Percentiles rank a stretch among this genome's conserved stretches.
Evolutionary conservation across 2,797 vertebrate genomes (phyloP).

Genomic region (Hydrocynus forskahlii): DNA sequence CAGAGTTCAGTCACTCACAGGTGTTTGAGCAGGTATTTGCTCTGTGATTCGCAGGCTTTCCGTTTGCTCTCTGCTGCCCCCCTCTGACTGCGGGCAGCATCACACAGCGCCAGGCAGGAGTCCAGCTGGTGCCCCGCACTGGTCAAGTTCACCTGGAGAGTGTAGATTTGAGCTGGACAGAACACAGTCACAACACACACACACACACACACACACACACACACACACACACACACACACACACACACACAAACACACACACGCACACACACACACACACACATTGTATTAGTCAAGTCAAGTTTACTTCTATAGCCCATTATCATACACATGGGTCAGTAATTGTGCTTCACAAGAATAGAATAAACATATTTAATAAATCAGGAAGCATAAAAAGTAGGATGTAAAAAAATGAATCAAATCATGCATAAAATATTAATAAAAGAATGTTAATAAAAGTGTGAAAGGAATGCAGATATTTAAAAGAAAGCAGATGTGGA

Average conservation of each 20-base stretch:
- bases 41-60: constrained; percentile 50
- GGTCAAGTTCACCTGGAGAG: constrained; percentile 44
- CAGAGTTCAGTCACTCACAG: constrained; percentile 45
- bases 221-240: neutral
- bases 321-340: too few species aligned
- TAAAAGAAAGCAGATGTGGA: too few species aligned
- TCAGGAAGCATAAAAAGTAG: too few species aligned
- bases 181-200: neutral
- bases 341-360: too few species aligned
- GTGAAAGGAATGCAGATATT: too few species aligned
- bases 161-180: constrained; percentile 40
- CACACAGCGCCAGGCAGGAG: constrained; percentile 41
- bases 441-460: too few species aligned
- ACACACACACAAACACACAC: neutral
- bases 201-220: neutral
- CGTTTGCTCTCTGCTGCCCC: constrained; percentile 50
- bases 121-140: constrained; percentile 42
- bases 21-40: constrained; percentile 46
- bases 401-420: too few species aligned
- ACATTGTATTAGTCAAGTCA: neutral
- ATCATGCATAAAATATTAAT: too few species aligned
- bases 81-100: constrained; percentile 42
- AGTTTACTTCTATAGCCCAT: too few species aligned
- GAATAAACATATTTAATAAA: too few species aligned
- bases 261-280: neutral